Evolutionary conservation across 2,113 vertebrate species (phyloP).

Genomic region (Plotosus lineatus): DNA sequence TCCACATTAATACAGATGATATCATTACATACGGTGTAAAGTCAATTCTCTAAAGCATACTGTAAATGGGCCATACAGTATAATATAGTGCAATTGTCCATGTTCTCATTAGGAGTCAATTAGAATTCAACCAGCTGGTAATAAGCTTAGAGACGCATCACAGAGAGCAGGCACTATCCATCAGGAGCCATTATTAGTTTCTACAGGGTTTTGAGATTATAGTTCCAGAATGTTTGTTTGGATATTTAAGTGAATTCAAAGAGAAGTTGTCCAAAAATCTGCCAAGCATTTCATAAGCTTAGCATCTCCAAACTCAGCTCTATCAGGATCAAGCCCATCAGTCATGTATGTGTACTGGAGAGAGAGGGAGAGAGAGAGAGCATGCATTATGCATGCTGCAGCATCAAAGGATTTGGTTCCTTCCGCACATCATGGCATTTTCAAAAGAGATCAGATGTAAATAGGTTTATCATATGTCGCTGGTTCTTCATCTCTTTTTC

Average conservation of each 20-base stretch:
- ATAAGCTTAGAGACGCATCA: constrained; percentile 38
- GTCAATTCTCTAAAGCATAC: constrained; percentile 1
- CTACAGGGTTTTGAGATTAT: constrained; percentile 11
- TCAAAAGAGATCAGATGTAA: constrained; percentile 40
- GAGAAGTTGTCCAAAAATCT: not conserved
- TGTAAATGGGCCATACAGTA: constrained; percentile 29
- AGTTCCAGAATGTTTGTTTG: not conserved
- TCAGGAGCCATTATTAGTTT: constrained; percentile 16
- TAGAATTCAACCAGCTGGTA: constrained; percentile 38
- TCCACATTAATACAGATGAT: not conserved
- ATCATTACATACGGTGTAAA: constrained; percentile 12
- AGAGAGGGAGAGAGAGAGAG: constrained; percentile 3
- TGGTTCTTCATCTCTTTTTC: constrained; percentile 4
- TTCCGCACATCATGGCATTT: not conserved
- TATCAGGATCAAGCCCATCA: not conserved
- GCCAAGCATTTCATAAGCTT: not conserved
- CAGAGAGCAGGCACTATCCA: constrained; percentile 22
- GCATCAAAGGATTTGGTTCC: constrained; percentile 39
- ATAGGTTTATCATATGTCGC: not conserved
- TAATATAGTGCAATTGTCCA: constrained; percentile 41
- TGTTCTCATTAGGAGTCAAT: constrained; percentile 38
- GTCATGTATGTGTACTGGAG: constrained; percentile 6
- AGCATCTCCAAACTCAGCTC: no score
- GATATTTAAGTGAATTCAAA: constrained; percentile 1
- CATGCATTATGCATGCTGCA: constrained; percentile 55